Percentiles rank a stretch among this genome's conserved stretches.
Evolutionary conservation across 2,797 vertebrate species (phyloP).

Genomic region (Chloroceryle amazona): DNA sequence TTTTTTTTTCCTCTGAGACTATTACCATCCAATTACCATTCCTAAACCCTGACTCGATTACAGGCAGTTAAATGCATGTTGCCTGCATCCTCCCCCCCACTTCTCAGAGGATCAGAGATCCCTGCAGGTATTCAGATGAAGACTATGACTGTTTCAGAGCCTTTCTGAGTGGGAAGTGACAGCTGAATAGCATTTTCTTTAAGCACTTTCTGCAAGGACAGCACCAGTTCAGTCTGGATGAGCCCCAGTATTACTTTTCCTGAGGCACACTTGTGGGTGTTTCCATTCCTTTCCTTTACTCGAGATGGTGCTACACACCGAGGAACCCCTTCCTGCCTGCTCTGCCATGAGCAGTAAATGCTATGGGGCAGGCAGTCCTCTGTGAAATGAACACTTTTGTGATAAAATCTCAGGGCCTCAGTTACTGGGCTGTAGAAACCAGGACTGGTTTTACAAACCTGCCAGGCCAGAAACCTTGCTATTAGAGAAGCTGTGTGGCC

Average conservation of each 20-base stretch:
- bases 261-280: not conserved
- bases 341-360: not conserved
- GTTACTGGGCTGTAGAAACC: not conserved
- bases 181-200: not conserved
- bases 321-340: not conserved
- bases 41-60: not conserved
- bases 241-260: not conserved
- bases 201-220: not conserved
- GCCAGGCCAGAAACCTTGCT: not conserved
- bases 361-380: not conserved
- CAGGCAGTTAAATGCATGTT: not conserved
- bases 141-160: not conserved
- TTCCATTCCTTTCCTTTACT: not conserved
- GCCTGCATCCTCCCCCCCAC: not conserved
- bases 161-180: not conserved
- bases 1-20: not conserved
- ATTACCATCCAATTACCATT: not conserved
- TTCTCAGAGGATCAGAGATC: not conserved
- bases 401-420: not conserved
- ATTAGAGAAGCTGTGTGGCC: not conserved
- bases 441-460: not conserved
- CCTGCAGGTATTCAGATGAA: not conserved
- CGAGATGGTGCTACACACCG: not conserved
- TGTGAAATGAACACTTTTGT: not conserved
- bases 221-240: not conserved